These are phyloP conservation scores for Todus mexicanus DNA, from an alignment of 2,797 vertebrate genomes.

Conservation along the genomic window DNA sequence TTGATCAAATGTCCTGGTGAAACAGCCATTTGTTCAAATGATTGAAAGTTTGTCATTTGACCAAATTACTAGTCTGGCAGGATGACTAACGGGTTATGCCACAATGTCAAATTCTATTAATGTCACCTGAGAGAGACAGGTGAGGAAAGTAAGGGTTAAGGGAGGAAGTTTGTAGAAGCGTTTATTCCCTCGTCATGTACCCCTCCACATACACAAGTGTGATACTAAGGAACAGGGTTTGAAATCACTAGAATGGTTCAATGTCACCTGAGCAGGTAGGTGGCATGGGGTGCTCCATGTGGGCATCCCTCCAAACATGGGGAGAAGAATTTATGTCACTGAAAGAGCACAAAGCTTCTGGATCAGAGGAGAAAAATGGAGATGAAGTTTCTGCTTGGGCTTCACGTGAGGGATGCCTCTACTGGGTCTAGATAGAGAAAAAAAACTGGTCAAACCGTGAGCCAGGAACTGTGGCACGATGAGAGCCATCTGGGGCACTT, in stretches of 20 bases:
- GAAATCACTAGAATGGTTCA: neutral
- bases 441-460: neutral
- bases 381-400: neutral
- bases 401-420: neutral
- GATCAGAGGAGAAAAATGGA: neutral
- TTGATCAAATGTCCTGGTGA: conserved; percentile 54
- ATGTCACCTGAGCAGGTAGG: fast-evolving
- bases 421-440: neutral
- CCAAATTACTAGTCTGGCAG: conserved; percentile 64
- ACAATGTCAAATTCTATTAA: conserved; percentile 52
- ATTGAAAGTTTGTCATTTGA: conserved; percentile 69
- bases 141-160: conserved; percentile 58
- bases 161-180: neutral
- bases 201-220: neutral
- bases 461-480: fast-evolving
- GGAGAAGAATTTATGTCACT: neutral
- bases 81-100: conserved; percentile 59
- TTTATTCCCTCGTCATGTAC: neutral
- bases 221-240: neutral
- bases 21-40: conserved; percentile 62
- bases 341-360: neutral
- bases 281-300: neutral
- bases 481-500: neutral
- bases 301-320: neutral
- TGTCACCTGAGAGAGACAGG: conserved; percentile 18